Conservation (phyloP, 1,140 invertebrate genomes). For the Trinorchestia longiramus region DNA sequence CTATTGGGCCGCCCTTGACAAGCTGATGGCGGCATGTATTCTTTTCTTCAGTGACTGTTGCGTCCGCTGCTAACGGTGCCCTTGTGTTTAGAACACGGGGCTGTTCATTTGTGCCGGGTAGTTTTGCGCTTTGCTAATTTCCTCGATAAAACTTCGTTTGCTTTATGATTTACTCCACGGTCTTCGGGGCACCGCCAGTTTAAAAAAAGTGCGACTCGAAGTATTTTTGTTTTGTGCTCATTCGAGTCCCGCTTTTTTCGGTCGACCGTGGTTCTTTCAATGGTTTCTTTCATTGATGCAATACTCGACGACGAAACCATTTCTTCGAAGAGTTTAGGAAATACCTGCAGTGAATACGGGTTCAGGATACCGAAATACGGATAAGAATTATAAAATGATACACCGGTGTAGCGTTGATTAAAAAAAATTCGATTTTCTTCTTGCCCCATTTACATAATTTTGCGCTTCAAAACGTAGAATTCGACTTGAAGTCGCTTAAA, state of each 20-base stretch:
- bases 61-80: not conserved
- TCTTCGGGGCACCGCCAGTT: conserved; percentile 30
- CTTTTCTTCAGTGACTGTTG: not conserved
- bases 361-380: not conserved
- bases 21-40: not conserved
- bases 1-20: not conserved
- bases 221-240: not conserved
- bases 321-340: not conserved
- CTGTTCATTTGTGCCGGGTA: not conserved
- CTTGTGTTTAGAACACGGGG: not conserved
- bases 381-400: not conserved
- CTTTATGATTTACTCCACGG: not conserved
- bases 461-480: not conserved
- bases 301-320: not conserved
- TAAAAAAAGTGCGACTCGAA: conserved; percentile 5
- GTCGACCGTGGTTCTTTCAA: conserved; percentile 22
- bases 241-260: conserved; percentile 29
- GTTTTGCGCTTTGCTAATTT: not conserved
- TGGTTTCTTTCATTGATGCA: not conserved
- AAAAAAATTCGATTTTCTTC: not conserved
- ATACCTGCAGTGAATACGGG: not conserved
- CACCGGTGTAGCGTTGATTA: not conserved
- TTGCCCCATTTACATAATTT: not conserved
- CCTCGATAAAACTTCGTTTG: not conserved
- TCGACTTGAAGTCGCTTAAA: not conserved